phyloP scores from a whole-genome alignment of 2,797 vertebrate species.

The Vespertilio murinus region DNA sequence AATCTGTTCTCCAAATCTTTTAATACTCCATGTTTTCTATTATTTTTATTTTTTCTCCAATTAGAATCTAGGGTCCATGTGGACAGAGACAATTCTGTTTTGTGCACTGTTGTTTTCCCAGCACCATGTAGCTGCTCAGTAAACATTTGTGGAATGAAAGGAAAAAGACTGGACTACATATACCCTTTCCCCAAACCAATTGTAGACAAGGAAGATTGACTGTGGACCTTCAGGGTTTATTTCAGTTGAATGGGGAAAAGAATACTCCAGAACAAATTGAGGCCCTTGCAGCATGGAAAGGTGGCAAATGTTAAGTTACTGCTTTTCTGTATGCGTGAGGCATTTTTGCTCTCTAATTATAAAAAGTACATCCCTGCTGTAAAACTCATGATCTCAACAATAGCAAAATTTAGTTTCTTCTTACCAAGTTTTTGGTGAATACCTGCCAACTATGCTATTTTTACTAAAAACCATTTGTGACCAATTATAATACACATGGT shows the following conservation, averaged over 20 bases:
- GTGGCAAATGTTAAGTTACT: neutral
- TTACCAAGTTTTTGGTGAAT: neutral
- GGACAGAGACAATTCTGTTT: neutral
- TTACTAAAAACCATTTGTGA: too few relatives aligned
- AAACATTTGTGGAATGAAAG: conserved; percentile 2
- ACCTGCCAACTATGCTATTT: neutral
- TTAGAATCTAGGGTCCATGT: neutral
- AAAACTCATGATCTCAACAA: neutral
- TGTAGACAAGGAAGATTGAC: neutral
- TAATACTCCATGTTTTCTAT: neutral
- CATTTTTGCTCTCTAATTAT: neutral
- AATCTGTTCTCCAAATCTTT: neutral
- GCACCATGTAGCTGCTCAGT: neutral
- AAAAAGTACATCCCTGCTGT: neutral
- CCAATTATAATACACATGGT: neutral
- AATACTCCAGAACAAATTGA: neutral
- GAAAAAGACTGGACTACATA: neutral
- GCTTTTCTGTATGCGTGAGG: neutral
- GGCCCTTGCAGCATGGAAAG: neutral
- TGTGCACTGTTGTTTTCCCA: neutral
- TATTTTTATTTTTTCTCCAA: neutral
- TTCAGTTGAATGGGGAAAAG: neutral
- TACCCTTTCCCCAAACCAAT: neutral
- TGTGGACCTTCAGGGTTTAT: neutral
- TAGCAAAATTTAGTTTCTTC: neutral